Evolutionary conservation across 1,140 invertebrate genomes (phyloP), one percentile per base, ranked within the genome.

Genomic region (Plutomurus gul): DNA sequence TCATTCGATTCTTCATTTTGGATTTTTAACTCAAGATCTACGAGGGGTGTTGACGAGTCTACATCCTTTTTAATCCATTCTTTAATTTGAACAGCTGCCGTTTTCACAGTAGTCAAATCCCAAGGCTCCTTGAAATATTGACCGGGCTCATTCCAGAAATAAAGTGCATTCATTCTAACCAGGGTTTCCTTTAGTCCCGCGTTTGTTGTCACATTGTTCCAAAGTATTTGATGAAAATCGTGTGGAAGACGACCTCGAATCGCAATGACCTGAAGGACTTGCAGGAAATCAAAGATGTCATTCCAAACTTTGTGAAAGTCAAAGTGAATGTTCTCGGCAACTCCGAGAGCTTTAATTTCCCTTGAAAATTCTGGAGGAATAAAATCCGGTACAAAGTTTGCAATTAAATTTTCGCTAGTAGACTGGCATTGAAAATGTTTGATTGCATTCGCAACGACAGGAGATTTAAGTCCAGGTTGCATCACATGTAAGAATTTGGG

Each of bases 361-460:
- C 36, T 25, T 10, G 27, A n/a, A 65, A 65, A 65, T 0, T 27
- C 25, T 5, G 56, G 16, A 16, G 56, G 56, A 7, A 65, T n/a
- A 27, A 65, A 65, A 65, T 65, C 56, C 5, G 56, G 56, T 1
- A 65, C 30, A 7, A 33, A 65, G 18, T 65, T 36, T 0, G 16
- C 27, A 6, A 30, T 27, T 25, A 30, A 65, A 65, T 65, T 27
- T 10, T 43, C 39, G n/a, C 10, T 43, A 13, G 39, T 43, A 4
- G 56, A 65, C 13, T 65, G 56, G 5, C 56, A 65, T 65, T 65
- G 56, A n/a, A 33, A 65, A n/a, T 65, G 56, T 8, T 65, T 65
- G 16, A 65, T 65, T 5, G 56, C 16, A 65, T 65, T 65, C 16
- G 36, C n/a, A 13, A 65, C 10, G 36, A 30, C 27, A 0, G 56